Conservation (phyloP, 2,797 vertebrate genomes). For the Echeneis naucrates region DNA sequence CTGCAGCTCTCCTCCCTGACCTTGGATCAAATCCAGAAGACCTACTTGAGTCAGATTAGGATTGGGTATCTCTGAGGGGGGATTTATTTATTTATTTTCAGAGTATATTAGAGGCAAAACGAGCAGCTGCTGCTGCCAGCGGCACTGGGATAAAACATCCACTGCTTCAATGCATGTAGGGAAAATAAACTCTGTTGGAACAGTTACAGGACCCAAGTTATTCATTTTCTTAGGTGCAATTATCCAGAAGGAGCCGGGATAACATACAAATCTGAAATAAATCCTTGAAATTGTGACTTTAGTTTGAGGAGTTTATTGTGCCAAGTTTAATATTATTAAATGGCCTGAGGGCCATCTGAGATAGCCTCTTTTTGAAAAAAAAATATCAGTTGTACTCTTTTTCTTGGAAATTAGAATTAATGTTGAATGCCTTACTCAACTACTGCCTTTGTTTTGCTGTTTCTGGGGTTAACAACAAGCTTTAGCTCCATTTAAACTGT, state of each 20-base stretch:
- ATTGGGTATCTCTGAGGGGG: constrained; percentile 18
- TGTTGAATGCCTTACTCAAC: neutral
- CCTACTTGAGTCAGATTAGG: constrained; percentile 33
- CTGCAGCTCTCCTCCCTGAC: constrained; percentile 58
- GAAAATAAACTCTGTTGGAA: neutral
- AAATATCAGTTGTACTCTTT: neutral
- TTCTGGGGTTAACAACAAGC: constrained; percentile 1
- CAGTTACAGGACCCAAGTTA: neutral
- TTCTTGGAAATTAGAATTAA: neutral
- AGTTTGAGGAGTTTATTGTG: neutral
- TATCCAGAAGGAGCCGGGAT: neutral
- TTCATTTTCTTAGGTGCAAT: neutral
- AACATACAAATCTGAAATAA: neutral
- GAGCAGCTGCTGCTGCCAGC: neutral
- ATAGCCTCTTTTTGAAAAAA: neutral
- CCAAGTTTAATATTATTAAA: neutral
- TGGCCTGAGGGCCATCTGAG: neutral
- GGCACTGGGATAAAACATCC: neutral
- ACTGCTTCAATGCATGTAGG: neutral
- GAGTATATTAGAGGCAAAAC: constrained; percentile 8
- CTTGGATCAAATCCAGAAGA: constrained; percentile 47
- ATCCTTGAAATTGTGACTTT: neutral
- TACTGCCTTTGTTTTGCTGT: neutral
- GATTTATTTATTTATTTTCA: constrained; percentile 14
- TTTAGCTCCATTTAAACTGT: constrained; percentile 17